These are phyloP conservation scores for Catamblyrhynchus diadema DNA, from an alignment of 2,797 vertebrate species.

Conservation along the genomic window DNA sequence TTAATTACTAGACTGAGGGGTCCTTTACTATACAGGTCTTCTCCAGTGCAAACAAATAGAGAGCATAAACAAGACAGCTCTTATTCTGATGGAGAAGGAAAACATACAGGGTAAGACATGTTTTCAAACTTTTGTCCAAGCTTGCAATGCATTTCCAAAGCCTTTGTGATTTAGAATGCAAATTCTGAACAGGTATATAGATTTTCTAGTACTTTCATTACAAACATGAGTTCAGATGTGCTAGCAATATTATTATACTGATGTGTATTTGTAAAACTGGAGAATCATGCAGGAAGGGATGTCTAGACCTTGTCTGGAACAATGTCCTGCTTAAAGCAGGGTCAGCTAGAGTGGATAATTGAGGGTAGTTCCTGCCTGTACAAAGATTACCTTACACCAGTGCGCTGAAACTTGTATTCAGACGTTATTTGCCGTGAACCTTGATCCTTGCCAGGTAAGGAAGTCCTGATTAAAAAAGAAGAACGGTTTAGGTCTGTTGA, in stretches of 20 bases:
- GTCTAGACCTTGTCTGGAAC: neutral
- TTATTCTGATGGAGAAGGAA: neutral
- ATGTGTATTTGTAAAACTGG: neutral
- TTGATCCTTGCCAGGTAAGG: neutral
- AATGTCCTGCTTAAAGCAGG: neutral
- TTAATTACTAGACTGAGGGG: neutral
- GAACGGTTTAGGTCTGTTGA: neutral
- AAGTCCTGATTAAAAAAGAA: neutral
- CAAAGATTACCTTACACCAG: neutral
- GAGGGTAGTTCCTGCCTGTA: neutral
- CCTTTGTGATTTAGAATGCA: neutral
- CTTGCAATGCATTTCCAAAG: neutral
- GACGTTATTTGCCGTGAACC: neutral
- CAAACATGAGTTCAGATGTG: neutral
- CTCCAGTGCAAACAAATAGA: neutral
- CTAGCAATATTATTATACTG: neutral
- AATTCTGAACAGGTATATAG: neutral
- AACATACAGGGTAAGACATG: neutral
- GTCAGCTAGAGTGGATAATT: neutral
- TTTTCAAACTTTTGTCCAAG: neutral
- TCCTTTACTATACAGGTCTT: neutral
- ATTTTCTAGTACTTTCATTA: neutral
- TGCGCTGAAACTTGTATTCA: neutral
- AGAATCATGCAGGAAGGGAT: neutral
- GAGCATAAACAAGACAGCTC: neutral